Evolutionary conservation across 2,888 invertebrate genomes (phyloP).

Genomic region (Nemapogon koenigi): DNA sequence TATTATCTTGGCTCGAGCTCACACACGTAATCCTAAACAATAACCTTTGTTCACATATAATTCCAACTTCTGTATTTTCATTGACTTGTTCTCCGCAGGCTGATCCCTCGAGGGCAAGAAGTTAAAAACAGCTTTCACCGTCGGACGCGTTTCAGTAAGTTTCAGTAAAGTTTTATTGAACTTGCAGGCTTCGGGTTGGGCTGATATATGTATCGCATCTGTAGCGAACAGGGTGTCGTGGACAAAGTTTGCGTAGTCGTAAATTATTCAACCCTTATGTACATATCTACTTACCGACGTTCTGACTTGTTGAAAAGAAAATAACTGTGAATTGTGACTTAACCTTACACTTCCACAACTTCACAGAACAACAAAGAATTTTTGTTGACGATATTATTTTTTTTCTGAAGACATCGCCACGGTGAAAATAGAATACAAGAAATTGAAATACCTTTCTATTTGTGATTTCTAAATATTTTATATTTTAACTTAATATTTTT

Average conservation of each 20-base stretch:
- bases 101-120: constrained; percentile 45
- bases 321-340: constrained; percentile 6
- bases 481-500: no score
- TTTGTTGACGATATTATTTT: no score
- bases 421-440: no score
- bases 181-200: constrained; percentile 40
- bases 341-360: no score
- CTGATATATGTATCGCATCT: constrained; percentile 45
- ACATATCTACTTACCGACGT: constrained; percentile 9
- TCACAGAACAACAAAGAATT: no score
- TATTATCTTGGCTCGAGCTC: no score
- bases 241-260: constrained; percentile 52
- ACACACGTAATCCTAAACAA: constrained; percentile 6
- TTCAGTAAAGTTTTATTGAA: constrained; percentile 37
- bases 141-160: constrained; percentile 38
- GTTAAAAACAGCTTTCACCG: constrained; percentile 57
- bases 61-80: constrained; percentile 9
- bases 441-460: no score
- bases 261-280: constrained; percentile 54
- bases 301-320: constrained; percentile 3
- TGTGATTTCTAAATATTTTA: no score
- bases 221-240: constrained; percentile 37
- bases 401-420: no score
- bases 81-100: constrained; percentile 20
- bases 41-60: constrained; percentile 6